Base-by-base conservation (phyloP, 2,888 invertebrate genomes). In the Drosophila histrio region DNA sequence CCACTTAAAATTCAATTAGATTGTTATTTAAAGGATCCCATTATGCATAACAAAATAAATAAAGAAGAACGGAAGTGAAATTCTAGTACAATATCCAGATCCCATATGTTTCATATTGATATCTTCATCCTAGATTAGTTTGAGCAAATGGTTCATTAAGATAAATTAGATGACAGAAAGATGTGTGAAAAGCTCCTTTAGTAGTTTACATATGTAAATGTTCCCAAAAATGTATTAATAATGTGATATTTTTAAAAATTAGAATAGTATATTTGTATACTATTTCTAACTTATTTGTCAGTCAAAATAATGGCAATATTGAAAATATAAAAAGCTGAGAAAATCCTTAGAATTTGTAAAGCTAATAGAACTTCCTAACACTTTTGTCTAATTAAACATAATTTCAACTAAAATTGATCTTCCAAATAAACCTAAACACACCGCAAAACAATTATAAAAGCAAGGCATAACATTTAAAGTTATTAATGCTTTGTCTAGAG, bases 401-500 rank as follows among this genome's bases (percentile, higher is more conserved):
- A n/a, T n/a, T n/a, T n/a, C n/a, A 13, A 15, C 36, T 50, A 1
- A 3, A 28, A 41, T 32, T 15, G 22, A 17, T n/a, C 9, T 15
- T 22, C 9, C 9, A 38, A n/a, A 5, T 3, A 34, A 21, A 36
- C 38, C 38, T 21, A 11, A 36, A 21, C 32, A 28, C 7, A 53
- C 39, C 39, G 4, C 41, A 49, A 49, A 49, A 34, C 11, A 39
- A 32, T 15, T 28, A 2, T 6, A 30, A 28, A 52, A 39, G 43
- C 22, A 53, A 81, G 74, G 28, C 30, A n/a, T 21, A 13, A 38
- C 17, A 28, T 49, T 41, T 5, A 13, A 15, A 39, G 28, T 34
- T 85, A 83, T 86, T 87, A 89, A 88, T 87, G 87, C 77, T 47
- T 54, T 88, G 88, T 87, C 85, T 88, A 79, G 81, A 83, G 79